Evolutionary conservation across 2,113 vertebrate genomes (phyloP), one percentile per base, ranked within the genome.

Genomic region (Cyanoramphus novaezelandiae): DNA sequence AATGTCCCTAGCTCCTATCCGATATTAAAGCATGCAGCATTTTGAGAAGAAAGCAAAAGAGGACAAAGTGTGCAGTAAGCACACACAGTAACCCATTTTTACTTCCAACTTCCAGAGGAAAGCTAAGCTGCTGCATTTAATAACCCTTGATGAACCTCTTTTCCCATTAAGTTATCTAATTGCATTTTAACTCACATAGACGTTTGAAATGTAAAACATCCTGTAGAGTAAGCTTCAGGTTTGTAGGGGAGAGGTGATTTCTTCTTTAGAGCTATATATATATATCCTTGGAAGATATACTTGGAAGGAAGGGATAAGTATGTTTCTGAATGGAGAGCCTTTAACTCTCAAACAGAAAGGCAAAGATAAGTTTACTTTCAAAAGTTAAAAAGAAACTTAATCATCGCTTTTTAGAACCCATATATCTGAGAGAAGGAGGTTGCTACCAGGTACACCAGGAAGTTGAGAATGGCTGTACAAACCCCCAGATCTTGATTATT

Each of bases 141-240:
- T n/a, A 86, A 28, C 0, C 0, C 6, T 72, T 62, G 37, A 90
- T 72, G 33, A 96, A 35, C 8, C 2, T 83, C 24, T 62, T 86
- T 74, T 96, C 44, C 49, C 53, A 74, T 65, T 39, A 81, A 83
- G 33, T 46, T 88, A 41, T 31, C 46, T 89, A 57, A 83, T 72
- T 88, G 39, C 39, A 50, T 90, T 96, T 88, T 70, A 96, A 84
- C 31, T 92, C 21, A 24, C 29, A 57, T 3, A 74, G 18, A 70
- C 68, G 83, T 92, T 86, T 88, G 89, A 91, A 95, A 81, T 78
- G 60, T 53, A 96, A 95, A 95, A 67, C 15, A 86, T 78, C 16
- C 18, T 39, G 17, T 44, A n/a, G 37, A 74, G 33, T 52, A 80
- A 80, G 35, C 28, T 46, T 83, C 80, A 91, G 80, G 68, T 96